These are phyloP conservation scores for Uloborus diversus DNA, from an alignment of 1,140 invertebrate species.

Conservation along the genomic window DNA sequence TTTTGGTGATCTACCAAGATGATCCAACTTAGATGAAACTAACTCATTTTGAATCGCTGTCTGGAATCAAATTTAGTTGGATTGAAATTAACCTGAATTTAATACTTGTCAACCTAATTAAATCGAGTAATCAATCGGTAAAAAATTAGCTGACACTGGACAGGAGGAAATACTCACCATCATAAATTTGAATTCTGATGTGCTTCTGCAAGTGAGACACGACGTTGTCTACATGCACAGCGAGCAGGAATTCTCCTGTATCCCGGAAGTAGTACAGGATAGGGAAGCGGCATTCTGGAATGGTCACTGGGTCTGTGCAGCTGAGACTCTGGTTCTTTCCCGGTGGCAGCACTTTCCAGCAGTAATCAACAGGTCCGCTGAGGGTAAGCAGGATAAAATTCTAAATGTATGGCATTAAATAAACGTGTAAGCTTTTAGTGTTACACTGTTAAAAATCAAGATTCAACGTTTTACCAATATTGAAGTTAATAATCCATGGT, in stretches of 20 bases:
- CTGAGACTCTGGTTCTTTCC: not conserved
- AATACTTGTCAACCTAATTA: no score
- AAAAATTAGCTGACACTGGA: no score
- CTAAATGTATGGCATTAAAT: not conserved
- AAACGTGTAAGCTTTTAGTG: no score
- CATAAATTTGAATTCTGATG: conserved; percentile 46
- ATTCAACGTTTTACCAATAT: no score
- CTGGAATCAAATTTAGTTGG: no score
- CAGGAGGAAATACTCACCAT: conserved; percentile 11
- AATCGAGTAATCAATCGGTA: no score
- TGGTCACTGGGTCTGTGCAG: conserved; percentile 1
- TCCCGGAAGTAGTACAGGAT: conserved; percentile 43
- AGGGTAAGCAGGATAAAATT: not conserved
- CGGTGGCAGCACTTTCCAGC: conserved; percentile 33
- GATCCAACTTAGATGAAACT: no score
- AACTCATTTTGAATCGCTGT: no score
- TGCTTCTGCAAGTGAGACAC: conserved; percentile 18
- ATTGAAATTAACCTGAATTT: no score
- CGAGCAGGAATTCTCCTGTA: conserved; percentile 16
- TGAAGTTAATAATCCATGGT: no score
- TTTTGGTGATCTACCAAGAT: no score
- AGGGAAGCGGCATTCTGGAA: conserved; percentile 6
- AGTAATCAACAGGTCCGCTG: conserved; percentile 44
- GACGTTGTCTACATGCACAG: conserved; percentile 17
- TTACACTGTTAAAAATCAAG: no score